Percentiles rank a stretch among this genome's conserved stretches.
Conservation (phyloP, 2,888 invertebrate genomes). For the Acrobasis consociella region DNA sequence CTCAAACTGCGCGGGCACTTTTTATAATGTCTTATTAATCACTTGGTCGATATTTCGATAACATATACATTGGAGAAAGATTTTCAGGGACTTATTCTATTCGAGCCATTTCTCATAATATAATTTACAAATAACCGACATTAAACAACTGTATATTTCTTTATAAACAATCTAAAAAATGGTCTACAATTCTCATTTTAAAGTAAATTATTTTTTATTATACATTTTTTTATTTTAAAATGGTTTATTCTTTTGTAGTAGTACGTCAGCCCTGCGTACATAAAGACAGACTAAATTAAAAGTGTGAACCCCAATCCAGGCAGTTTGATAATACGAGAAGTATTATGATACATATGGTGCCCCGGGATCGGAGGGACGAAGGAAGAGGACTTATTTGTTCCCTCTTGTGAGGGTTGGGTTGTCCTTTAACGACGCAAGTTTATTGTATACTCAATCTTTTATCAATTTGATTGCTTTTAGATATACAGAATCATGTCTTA, state of each 20-base stretch:
- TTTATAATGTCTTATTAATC: too few species aligned
- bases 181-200: too few species aligned
- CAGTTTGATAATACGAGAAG: constrained; percentile 69
- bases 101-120: too few species aligned
- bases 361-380: constrained; percentile 72
- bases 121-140: too few species aligned
- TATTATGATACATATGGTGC: constrained; percentile 77
- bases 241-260: neutral
- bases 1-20: too few species aligned
- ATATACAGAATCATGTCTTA: neutral
- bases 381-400: constrained; percentile 64
- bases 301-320: constrained; percentile 69
- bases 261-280: constrained; percentile 58
- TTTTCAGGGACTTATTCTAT: too few species aligned
- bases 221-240: too few species aligned
- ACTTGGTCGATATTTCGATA: too few species aligned
- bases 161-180: too few species aligned
- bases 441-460: constrained; percentile 14
- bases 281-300: constrained; percentile 81
- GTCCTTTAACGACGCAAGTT: constrained; percentile 5
- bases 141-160: too few species aligned
- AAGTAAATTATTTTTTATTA: neutral
- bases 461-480: constrained; percentile 8
- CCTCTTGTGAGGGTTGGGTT: constrained; percentile 51
- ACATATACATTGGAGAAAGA: too few species aligned